Evolutionary conservation across 2,113 vertebrate species (phyloP), one percentile per base, ranked within the genome.

Genomic region (Chlorodrepanis virens): DNA sequence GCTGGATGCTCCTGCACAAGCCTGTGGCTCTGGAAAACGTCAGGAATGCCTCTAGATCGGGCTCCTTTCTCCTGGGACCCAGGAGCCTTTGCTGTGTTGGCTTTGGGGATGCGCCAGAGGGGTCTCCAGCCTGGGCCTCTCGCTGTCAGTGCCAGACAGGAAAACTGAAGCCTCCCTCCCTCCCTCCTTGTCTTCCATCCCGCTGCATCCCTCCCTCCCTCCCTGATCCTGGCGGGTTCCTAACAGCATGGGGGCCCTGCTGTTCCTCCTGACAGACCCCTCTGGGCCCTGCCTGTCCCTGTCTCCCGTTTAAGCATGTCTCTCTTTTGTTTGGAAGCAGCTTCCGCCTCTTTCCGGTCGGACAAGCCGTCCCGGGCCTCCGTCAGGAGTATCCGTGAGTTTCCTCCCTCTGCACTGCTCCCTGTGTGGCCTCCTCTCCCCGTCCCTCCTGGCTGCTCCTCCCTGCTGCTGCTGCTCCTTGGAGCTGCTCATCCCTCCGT

Each of bases 341-440:
- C 98, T 96, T 98, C 98, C 5, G 95, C 97, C 37, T 98, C 97
- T 87, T 98, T 98, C 96, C 98, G 98, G 52, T 97, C 97, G 8
- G 98, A 98, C 91, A 98, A 98, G 96, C 97, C 98, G 29, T 89
- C 91, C 84, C 97, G 97, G 93, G 92, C 97, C 65, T 97, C 98
- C 81, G 95, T 98, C 98, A 97, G 98, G 96, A 98, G 71, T 81
- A 98, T 98, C 97, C 98, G 98, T 98, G 98, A 99, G 98, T 98
- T 91, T 90, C 96, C 88, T 65, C 68, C 94, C 93, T 83, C 57
- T 31, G 14, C 93, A 29, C 75, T 96, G 94, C 95, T 86, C 87
- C 75, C 7, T 27, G 69, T 50, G 65, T 65, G 77, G 44, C 81
- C 89, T 47, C 14, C 44, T 74, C n/a, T 47, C 35, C 64, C 45